Evolutionary conservation across 1,140 invertebrate genomes (phyloP).

Genomic region (Portunus trituberculatus): DNA sequence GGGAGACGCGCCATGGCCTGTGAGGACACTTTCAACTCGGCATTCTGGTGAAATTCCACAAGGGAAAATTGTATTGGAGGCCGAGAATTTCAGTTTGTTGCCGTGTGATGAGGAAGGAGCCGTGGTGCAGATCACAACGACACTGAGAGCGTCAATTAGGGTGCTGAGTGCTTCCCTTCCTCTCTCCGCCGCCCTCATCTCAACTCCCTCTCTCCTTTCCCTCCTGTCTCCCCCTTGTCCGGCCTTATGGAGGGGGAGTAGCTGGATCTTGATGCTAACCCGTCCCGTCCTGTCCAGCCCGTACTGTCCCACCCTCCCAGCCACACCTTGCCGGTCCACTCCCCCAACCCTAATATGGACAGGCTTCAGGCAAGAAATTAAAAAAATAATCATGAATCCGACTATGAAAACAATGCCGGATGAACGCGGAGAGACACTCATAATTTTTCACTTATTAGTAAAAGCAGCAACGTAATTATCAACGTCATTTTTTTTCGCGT

Average conservation of each 20-base stretch:
- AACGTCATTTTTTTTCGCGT: constrained; percentile 26
- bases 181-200: neutral
- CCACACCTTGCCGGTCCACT: neutral
- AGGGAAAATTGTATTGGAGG: neutral
- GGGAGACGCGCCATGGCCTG: neutral
- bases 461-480: constrained; percentile 62
- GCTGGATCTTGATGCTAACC: too few species aligned
- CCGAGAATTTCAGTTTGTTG: neutral
- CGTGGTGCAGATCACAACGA: neutral
- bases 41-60: neutral
- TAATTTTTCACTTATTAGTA: constrained; percentile 56
- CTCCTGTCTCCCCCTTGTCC: neutral
- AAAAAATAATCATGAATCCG: constrained; percentile 30
- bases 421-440: constrained; percentile 9
- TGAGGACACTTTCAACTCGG: neutral
- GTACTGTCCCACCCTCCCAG: neutral
- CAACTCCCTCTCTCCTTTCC: neutral
- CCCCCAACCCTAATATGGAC: neutral
- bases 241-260: too few species aligned
- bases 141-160: neutral
- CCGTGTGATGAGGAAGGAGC: neutral
- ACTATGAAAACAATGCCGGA: constrained; percentile 14
- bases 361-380: constrained; percentile 21
- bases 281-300: too few species aligned
- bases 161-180: constrained; percentile 9